Evolutionary conservation across 2,113 vertebrate species (phyloP), one percentile per base, ranked within the genome.

Genomic region (Tylochromis polylepis): DNA sequence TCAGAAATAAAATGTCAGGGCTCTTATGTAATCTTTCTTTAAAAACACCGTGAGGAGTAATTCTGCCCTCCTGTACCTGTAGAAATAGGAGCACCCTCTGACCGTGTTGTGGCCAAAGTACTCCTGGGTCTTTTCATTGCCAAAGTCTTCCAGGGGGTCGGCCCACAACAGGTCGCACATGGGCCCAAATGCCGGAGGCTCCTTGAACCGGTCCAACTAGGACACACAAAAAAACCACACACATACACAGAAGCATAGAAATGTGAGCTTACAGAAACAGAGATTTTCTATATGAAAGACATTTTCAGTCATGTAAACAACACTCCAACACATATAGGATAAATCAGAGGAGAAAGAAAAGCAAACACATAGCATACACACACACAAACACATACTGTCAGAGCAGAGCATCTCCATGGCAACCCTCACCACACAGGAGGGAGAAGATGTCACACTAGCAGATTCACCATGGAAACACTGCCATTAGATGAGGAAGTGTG

Each of bases 91-190:
- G 94, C 97, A 97, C 87, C 97, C 97, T 89, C 97, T 95, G 89
- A 97, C 96, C 75, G 95, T 96, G 93, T 97, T 97, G 93, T 97
- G 96, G 57, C 95, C 95, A 91, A 97, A 97, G 89, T 97, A 97
- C 87, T 97, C 97, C 88, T 97, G 97, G 58, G 96, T 96, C 92
- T 97, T 97, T 93, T 97, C 97, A 5, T 97, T 97, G 90, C 97
- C 96, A 90, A 97, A 97, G 91, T 97, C 97, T 93, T 97, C 97
- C 87, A 97, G 94, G 27, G 97, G 97, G 93, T 97, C 97, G 20
- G 97, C 95, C 97, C 97, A 97, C 79, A 97, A 91, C 85, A 97
- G 95, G 91, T 97, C 97, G 79, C 97, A 97, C 97, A 97, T 97
- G 89, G 97, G 97, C 75, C 97, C 97, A 62, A 97, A 97, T 0